Evolutionary conservation across 2,888 invertebrate genomes (phyloP), one percentile per base, ranked within the genome.

Genomic region (Mechanitis messenoides): DNA sequence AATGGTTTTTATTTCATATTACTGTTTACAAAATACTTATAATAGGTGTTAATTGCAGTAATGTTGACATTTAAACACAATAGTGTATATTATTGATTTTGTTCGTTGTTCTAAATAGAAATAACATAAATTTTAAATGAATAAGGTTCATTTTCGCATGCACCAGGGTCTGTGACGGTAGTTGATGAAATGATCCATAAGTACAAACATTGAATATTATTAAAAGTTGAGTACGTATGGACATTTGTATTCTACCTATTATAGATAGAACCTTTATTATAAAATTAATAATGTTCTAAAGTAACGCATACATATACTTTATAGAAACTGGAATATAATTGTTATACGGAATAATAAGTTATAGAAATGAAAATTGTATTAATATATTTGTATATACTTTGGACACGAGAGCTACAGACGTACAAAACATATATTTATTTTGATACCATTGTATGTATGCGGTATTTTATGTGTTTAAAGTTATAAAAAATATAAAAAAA

Each of bases 1-100:
- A 77, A 78, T 74, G 74, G 62, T 76, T 76, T 42, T 81, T 80
- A 76, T 79, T 77, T 78, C 68, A 74, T 69, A 73, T 71, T 74
- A 72, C 78, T 79, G 77, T 81, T 80, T 74, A 80, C 73, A 77
- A 72, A 74, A 75, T 77, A 74, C 73, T 68, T 70, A 74, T 73
- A 74, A 53, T 59, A 75, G 69, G 74, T 74, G 69, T 72, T 69
- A 72, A 33, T 46, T 53, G 45, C 54, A 57, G 33, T 42, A 45
- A 69, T 70, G 77, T 80, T 81, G 72, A 78, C 71, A 75, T 81
- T 79, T 76, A 56, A 76, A 79, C 78, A 77, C 78, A 75, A 73
- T 71, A 74, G 72, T 75, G 72, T 73, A 71, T 71, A 70, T 72
- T 71, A 71, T 72, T 71, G 65, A 70, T 71, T 68, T 69, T 64